Conservation (phyloP, 53 echinoderm and acorn worm genomes). For the Echinarachnius parma region DNA sequence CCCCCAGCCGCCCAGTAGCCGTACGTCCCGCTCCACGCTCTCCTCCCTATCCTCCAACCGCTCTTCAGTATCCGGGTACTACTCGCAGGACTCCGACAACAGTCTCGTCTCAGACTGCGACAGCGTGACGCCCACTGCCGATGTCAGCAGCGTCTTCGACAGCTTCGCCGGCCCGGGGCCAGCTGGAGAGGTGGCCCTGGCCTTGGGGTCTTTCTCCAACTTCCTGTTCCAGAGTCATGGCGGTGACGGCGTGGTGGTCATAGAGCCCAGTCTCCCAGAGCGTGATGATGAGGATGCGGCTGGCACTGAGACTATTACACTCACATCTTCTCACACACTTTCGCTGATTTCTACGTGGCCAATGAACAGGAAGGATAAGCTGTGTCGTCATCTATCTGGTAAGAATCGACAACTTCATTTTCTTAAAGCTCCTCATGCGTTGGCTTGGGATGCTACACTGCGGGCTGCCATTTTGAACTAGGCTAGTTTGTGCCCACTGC, state of each 20-base stretch:
- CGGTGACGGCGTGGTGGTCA: too few species aligned
- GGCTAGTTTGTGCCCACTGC: too few species aligned
- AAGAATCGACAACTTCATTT: background rate
- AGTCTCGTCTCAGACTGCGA: slow-evolving; percentile 35
- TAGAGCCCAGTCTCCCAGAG: too few species aligned
- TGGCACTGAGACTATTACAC: too few species aligned
- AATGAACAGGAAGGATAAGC: slow-evolving; percentile 4
- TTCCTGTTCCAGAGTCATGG: too few species aligned
- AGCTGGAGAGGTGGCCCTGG: background rate
- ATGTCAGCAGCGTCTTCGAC: slow-evolving; percentile 27
- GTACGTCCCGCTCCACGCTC: slow-evolving; percentile 46
- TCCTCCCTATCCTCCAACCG: slow-evolving; percentile 42
- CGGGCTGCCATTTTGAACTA: too few species aligned
- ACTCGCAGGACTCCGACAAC: slow-evolving; percentile 51
- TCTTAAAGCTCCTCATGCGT: too few species aligned
- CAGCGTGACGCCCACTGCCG: too few species aligned
- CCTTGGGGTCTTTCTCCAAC: too few species aligned
- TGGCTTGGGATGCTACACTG: too few species aligned
- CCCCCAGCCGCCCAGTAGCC: slow-evolving; percentile 2
- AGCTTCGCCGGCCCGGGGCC: slow-evolving; percentile 39
- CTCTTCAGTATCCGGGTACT: slow-evolving; percentile 53
- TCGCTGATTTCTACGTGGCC: slow-evolving; percentile 33
- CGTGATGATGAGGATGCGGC: too few species aligned
- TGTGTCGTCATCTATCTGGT: slow-evolving; percentile 9
- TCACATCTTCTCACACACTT: too few species aligned